These are phyloP conservation scores for Myodes glareolus DNA, from an alignment of 2,113 vertebrate species.

Conservation along the genomic window DNA sequence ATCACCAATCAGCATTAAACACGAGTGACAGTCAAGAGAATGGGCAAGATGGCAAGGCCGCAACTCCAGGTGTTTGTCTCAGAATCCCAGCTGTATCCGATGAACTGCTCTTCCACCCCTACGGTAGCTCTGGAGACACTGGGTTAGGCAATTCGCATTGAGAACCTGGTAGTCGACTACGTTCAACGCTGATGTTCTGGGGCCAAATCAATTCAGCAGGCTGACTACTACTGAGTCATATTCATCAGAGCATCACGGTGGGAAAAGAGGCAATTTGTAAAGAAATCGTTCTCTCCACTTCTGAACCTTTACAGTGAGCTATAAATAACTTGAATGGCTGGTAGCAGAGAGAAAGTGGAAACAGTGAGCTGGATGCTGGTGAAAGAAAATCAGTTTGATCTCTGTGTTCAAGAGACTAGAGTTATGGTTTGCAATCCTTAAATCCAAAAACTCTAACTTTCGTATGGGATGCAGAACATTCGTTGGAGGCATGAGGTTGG, in stretches of 20 bases:
- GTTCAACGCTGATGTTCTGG: slow-evolving; percentile 51
- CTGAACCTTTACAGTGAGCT: slow-evolving; percentile 43
- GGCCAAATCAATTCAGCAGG: slow-evolving; percentile 53
- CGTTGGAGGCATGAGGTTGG: neutral
- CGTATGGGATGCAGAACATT: neutral
- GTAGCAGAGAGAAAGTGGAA: slow-evolving; percentile 69
- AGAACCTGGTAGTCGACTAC: neutral
- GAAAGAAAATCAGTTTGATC: slow-evolving; percentile 75
- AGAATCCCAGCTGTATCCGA: neutral
- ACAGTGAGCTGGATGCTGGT: slow-evolving; percentile 37
- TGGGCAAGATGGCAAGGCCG: neutral
- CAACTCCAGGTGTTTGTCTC: neutral
- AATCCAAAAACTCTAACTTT: slow-evolving; percentile 52
- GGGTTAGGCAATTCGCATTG: slow-evolving; percentile 4
- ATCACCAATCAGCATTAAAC: neutral
- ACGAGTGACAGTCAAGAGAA: neutral
- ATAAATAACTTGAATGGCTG: slow-evolving; percentile 57
- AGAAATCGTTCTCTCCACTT: slow-evolving; percentile 27
- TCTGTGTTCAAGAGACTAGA: slow-evolving; percentile 3
- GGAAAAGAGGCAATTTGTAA: slow-evolving; percentile 69
- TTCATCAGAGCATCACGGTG: slow-evolving; percentile 43
- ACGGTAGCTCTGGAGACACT: neutral
- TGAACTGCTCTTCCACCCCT: neutral
- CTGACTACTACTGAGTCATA: slow-evolving; percentile 4
- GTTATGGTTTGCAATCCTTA: slow-evolving; percentile 53